These are phyloP conservation scores for Parelbella ahira DNA, from an alignment of 2,888 invertebrate species.

Conservation along the genomic window DNA sequence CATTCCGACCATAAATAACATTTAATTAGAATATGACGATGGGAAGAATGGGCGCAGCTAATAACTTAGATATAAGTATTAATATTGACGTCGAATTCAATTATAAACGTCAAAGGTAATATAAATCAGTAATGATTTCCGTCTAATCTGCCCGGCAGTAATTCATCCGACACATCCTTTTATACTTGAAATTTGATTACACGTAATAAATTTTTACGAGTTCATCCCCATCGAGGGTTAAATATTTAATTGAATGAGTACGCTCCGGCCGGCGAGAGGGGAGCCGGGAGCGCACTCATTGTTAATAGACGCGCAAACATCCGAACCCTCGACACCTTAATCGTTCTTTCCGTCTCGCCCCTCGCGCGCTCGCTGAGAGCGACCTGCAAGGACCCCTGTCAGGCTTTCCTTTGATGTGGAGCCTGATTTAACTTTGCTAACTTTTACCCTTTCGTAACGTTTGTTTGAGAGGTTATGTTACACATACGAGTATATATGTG, in stretches of 20 bases:
- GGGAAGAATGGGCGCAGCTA: too few species aligned
- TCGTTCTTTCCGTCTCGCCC: constrained; percentile 13
- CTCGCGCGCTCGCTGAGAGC: constrained; percentile 14
- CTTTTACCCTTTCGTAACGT: constrained; percentile 19
- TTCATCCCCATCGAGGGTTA: constrained; percentile 21
- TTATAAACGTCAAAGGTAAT: background rate
- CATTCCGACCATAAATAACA: too few species aligned
- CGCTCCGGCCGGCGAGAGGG: constrained; percentile 3
- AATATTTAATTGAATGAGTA: constrained; percentile 27
- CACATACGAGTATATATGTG: background rate
- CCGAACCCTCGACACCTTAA: constrained; percentile 19
- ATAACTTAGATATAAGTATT: too few species aligned
- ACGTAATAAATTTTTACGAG: constrained; percentile 28
- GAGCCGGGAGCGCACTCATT: constrained; percentile 21
- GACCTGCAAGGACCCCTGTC: constrained; percentile 6
- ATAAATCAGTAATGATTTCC: constrained; percentile 15
- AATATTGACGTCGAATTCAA: constrained; percentile 3
- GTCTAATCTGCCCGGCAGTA: constrained; percentile 13
- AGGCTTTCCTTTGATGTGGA: constrained; percentile 21
- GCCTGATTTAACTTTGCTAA: constrained; percentile 22
- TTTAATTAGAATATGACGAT: too few species aligned
- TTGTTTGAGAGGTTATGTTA: background rate
- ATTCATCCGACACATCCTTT: constrained; percentile 21
- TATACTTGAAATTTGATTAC: constrained; percentile 36
- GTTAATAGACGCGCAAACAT: constrained; percentile 29